Evolutionary conservation across 92 coral and sea anemone species (phyloP).

Genomic region (Muricea muricata): DNA sequence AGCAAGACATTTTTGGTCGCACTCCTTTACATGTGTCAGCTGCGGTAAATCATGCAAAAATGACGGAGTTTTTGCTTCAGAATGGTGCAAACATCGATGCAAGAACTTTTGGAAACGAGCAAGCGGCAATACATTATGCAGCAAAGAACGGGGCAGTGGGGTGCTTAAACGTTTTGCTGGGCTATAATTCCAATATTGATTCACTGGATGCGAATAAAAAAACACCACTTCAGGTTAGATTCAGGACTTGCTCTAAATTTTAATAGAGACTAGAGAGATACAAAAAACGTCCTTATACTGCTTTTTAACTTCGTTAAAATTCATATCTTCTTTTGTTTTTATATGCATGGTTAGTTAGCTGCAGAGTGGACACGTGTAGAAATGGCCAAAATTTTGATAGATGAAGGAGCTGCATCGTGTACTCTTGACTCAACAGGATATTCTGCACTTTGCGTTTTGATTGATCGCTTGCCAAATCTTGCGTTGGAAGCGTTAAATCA

Average conservation of each 20-base stretch:
- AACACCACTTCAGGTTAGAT: slow-evolving; percentile 88
- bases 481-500: slow-evolving; percentile 83
- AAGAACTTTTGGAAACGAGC: slow-evolving; percentile 79
- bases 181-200: slow-evolving; percentile 77
- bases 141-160: slow-evolving; percentile 86
- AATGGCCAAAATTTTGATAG: slow-evolving; percentile 59
- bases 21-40: slow-evolving; percentile 95
- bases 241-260: not conserved
- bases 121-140: slow-evolving; percentile 91
- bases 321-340: not conserved
- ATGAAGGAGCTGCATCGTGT: slow-evolving; percentile 76
- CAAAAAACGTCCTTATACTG: too few species aligned
- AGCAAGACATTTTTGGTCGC: slow-evolving; percentile 87
- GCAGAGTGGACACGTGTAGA: slow-evolving; percentile 40
- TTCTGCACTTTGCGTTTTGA: slow-evolving; percentile 64
- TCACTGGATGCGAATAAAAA: slow-evolving; percentile 83
- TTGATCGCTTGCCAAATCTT: slow-evolving; percentile 73
- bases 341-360: slow-evolving; percentile 9
- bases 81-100: slow-evolving; percentile 87
- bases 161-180: slow-evolving; percentile 83
- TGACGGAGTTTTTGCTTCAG: slow-evolving; percentile 86
- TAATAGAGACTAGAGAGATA: too few species aligned
- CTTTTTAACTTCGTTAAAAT: not conserved
- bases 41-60: slow-evolving; percentile 91
- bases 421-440: slow-evolving; percentile 67